Conservation (phyloP, 2,113 vertebrate species). For the Colaptes auratus region DNA sequence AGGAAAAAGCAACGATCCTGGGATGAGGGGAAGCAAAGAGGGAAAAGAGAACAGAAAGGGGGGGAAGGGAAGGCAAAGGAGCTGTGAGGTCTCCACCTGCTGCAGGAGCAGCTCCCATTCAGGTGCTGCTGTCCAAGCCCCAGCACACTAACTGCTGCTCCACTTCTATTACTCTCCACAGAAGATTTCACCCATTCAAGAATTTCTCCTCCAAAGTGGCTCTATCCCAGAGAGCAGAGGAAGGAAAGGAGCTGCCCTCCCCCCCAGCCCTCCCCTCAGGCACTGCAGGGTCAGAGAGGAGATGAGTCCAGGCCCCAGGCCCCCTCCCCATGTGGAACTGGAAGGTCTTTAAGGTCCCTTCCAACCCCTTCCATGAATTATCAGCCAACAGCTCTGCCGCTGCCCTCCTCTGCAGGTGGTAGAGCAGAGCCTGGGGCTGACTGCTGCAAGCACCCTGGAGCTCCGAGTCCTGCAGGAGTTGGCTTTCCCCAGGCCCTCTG, state of each 20-base stretch:
- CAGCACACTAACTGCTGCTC: neutral
- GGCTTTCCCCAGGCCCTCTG: neutral
- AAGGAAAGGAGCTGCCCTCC: neutral
- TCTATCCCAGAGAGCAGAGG: neutral
- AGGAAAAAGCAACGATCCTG: rapidly evolving
- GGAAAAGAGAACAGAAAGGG: no score
- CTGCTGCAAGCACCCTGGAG: neutral
- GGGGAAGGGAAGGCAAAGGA: neutral
- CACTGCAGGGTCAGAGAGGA: neutral
- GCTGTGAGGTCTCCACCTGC: neutral
- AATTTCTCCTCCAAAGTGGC: neutral
- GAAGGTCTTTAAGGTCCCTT: no score
- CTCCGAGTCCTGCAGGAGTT: rapidly evolving
- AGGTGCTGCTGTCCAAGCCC: neutral
- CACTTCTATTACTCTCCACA: conserved; percentile 6
- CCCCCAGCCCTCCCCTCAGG: rapidly evolving
- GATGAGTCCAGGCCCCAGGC: rapidly evolving
- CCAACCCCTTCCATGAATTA: neutral
- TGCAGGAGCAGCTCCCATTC: neutral
- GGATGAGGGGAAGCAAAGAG: neutral
- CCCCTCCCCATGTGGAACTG: rapidly evolving
- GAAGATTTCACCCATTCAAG: conserved; percentile 45
- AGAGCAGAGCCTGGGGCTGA: neutral
- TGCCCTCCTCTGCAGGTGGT: neutral
- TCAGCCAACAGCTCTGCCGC: neutral